Evolutionary conservation across 2,797 vertebrate species (phyloP).

Genomic region (Hemitrygon akajei): DNA sequence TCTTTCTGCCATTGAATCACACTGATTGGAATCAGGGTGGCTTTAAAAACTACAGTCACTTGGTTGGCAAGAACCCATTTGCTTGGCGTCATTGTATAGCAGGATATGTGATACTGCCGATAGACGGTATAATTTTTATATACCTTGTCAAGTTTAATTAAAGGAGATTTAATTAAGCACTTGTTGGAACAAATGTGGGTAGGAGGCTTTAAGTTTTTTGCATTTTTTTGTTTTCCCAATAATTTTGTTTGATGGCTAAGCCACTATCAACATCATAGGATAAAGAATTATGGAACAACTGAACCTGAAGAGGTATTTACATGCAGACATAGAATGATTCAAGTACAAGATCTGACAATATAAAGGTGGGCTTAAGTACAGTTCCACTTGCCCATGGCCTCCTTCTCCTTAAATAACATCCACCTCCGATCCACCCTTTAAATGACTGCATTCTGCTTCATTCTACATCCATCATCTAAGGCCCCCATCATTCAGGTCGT

Average conservation of each 20-base stretch:
- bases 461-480: too few species aligned
- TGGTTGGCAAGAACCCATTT: not conserved
- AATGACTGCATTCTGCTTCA: too few species aligned
- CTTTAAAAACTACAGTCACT: conserved; percentile 10
- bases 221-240: not conserved
- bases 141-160: not conserved
- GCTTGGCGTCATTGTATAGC: not conserved
- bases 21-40: not conserved
- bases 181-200: not conserved
- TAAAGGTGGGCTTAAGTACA: too few species aligned
- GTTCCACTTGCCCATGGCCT: too few species aligned
- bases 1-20: conserved; percentile 6
- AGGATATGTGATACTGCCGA: not conserved
- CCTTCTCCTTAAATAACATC: too few species aligned
- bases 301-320: not conserved
- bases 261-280: not conserved
- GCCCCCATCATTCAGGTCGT: too few species aligned
- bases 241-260: not conserved
- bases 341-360: too few species aligned
- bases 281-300: not conserved
- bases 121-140: conserved; percentile 8
- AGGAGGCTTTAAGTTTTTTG: not conserved
- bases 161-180: not conserved
- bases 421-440: too few species aligned
- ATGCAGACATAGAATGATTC: not conserved